Conservation (phyloP, 2,113 vertebrate species). For the Morone chrysops region DNA sequence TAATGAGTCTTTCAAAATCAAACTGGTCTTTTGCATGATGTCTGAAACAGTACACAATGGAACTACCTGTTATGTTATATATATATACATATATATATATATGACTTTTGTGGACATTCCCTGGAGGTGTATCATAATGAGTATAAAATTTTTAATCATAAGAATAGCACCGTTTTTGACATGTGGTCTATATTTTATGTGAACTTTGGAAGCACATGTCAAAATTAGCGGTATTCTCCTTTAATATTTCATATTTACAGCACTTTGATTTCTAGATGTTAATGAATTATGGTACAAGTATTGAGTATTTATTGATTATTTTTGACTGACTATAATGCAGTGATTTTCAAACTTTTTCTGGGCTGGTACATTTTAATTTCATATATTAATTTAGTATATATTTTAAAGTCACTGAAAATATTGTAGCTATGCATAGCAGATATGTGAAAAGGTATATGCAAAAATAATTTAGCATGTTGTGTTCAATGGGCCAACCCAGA, state of each 20-base stretch:
- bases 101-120: background rate
- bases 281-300: background rate
- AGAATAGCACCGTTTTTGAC: constrained; percentile 26
- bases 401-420: background rate
- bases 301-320: constrained; percentile 24
- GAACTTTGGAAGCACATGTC: background rate
- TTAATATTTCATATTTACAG: constrained; percentile 37
- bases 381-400: background rate
- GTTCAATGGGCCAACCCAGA: constrained; percentile 28
- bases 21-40: constrained; percentile 17
- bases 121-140: background rate
- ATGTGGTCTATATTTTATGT: constrained; percentile 27
- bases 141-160: constrained; percentile 5
- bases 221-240: constrained; percentile 4
- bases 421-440: constrained; percentile 39
- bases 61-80: background rate
- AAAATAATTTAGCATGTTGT: constrained; percentile 4
- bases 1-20: background rate
- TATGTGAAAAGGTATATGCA: constrained; percentile 17
- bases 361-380: constrained; percentile 15
- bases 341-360: constrained; percentile 46
- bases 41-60: constrained; percentile 20
- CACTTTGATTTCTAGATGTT: constrained; percentile 51
- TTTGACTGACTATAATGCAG: constrained; percentile 19
- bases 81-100: background rate